These are phyloP conservation scores for Porphyrio hochstetteri DNA, from an alignment of 2,113 vertebrate species.

Conservation along the genomic window DNA sequence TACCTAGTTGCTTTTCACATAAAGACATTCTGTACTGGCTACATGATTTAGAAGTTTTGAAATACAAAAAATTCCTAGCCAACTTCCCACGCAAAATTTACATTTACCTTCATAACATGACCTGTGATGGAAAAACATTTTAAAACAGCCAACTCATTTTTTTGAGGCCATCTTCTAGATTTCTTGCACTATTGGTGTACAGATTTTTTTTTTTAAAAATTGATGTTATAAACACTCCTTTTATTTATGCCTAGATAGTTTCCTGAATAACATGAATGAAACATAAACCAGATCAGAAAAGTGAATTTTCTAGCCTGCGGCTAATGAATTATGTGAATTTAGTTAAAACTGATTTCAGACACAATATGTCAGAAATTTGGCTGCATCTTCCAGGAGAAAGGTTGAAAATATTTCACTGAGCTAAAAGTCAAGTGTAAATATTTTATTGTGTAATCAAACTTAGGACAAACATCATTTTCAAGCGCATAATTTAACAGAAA, in stretches of 20 bases:
- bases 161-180: neutral
- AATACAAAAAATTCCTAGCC: neutral
- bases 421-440: slow-evolving; percentile 41
- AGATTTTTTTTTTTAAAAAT: neutral
- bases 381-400: slow-evolving; percentile 31
- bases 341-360: slow-evolving; percentile 57
- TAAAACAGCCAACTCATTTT: neutral
- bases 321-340: neutral
- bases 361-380: slow-evolving; percentile 38
- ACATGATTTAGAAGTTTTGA: neutral
- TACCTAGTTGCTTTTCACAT: neutral
- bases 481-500: slow-evolving; percentile 45
- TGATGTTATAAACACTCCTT: neutral
- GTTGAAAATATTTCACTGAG: slow-evolving; percentile 45
- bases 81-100: neutral
- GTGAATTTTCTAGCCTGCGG: neutral
- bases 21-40: neutral
- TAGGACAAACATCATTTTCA: slow-evolving; percentile 27
- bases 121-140: neutral
- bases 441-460: slow-evolving; percentile 42
- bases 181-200: neutral
- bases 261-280: slow-evolving; percentile 39
- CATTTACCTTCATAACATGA: neutral
- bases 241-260: slow-evolving; percentile 5
- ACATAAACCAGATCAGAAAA: slow-evolving; percentile 48